A percentile compares a stretch with the other conserved stretches of the same genome.
These are phyloP conservation scores for Sarcophaga rosellei DNA, from an alignment of 2,888 invertebrate species.

Conservation along the genomic window DNA sequence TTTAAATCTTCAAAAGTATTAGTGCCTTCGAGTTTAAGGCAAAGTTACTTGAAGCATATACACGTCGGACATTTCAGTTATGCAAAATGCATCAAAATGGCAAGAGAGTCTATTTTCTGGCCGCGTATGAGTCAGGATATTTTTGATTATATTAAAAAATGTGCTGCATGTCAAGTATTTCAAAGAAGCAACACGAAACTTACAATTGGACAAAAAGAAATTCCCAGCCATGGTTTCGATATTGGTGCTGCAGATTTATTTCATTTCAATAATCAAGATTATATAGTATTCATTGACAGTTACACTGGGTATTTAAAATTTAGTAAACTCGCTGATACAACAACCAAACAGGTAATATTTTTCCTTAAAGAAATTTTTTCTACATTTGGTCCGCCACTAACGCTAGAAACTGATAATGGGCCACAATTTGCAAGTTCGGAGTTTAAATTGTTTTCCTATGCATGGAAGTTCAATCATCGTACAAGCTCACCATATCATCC, in stretches of 20 bases:
- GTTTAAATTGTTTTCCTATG: slow-evolving; percentile 11
- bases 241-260: slow-evolving; percentile 9
- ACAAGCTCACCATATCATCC: slow-evolving; percentile 23
- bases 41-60: background rate
- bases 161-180: slow-evolving; percentile 11
- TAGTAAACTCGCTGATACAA: background rate
- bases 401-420: slow-evolving; percentile 16
- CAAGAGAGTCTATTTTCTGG: slow-evolving; percentile 24
- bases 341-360: slow-evolving; percentile 10
- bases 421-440: slow-evolving; percentile 7
- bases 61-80: slow-evolving; percentile 20
- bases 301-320: slow-evolving; percentile 6
- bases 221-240: background rate
- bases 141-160: background rate
- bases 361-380: slow-evolving; percentile 5
- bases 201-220: background rate
- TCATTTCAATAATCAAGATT: slow-evolving; percentile 12
- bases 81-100: slow-evolving; percentile 27
- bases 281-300: slow-evolving; percentile 16
- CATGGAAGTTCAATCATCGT: slow-evolving; percentile 27
- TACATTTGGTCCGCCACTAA: slow-evolving; percentile 1
- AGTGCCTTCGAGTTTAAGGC: background rate
- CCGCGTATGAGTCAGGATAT: slow-evolving; percentile 26
- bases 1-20: slow-evolving; percentile 7
- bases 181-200: background rate